A percentile compares a stretch with the other conserved stretches of the same genome.
Conservation (phyloP, 2,888 invertebrate genomes). For the Mantis religiosa region DNA sequence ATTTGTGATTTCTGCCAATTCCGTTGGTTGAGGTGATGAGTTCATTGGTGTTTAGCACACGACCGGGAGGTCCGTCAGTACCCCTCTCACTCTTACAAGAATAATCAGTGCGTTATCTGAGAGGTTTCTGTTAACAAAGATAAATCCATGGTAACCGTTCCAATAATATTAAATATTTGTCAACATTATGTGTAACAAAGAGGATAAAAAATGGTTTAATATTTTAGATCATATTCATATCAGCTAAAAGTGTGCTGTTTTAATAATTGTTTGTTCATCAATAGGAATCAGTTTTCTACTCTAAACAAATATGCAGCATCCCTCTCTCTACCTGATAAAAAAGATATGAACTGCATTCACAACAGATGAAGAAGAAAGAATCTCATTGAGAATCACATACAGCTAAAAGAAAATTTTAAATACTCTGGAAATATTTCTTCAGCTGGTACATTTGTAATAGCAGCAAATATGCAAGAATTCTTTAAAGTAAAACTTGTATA, state of each 20-base stretch:
- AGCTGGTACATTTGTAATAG: not conserved
- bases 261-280: not conserved
- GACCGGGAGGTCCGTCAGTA: too few species aligned
- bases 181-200: not conserved
- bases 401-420: not conserved
- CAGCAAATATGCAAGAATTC: not conserved
- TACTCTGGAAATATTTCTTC: not conserved
- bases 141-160: too few species aligned
- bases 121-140: too few species aligned
- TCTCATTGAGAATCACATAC: not conserved
- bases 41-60: too few species aligned
- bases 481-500: not conserved
- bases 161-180: not conserved
- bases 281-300: not conserved
- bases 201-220: not conserved
- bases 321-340: not conserved
- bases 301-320: not conserved
- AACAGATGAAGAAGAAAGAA: not conserved
- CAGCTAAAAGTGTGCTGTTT: not conserved
- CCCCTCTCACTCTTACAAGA: too few species aligned
- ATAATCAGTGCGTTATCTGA: too few species aligned
- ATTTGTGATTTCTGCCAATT: too few species aligned
- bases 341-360: not conserved
- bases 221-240: not conserved
- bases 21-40: too few species aligned